Evolutionary conservation across 1,140 invertebrate species (phyloP).

Genomic region (Pseudomyrmex flavicornis): DNA sequence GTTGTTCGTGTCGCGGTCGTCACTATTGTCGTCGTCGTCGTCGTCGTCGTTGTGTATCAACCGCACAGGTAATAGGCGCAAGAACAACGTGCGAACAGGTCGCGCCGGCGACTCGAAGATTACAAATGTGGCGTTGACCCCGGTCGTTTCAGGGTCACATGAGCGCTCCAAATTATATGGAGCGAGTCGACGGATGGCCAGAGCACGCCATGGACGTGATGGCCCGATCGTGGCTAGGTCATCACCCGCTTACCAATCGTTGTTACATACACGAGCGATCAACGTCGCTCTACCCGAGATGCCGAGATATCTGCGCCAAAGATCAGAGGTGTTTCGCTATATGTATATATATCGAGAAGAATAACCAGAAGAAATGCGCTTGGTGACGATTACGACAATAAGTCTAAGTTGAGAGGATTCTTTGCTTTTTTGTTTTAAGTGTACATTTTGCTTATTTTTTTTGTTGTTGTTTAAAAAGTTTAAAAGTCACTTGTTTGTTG

Average conservation of each 20-base stretch:
- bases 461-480: too few species aligned
- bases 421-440: neutral
- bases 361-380: conserved; percentile 64
- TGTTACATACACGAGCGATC: conserved; percentile 61
- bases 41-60: conserved; percentile 72
- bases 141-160: conserved; percentile 82
- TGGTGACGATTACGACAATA: conserved; percentile 61
- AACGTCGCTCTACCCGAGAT: conserved; percentile 46
- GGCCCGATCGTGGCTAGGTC: conserved; percentile 78
- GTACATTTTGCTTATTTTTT: too few species aligned
- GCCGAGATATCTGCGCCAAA: conserved; percentile 29
- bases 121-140: conserved; percentile 84
- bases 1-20: conserved; percentile 16
- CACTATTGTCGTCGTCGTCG: conserved; percentile 32
- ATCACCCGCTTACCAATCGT: conserved; percentile 77
- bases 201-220: conserved; percentile 80
- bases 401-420: conserved; percentile 36
- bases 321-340: conserved; percentile 11
- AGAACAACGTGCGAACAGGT: conserved; percentile 82
- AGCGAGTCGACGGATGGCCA: conserved; percentile 81
- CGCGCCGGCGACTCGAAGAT: conserved; percentile 82
- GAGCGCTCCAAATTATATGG: conserved; percentile 84
- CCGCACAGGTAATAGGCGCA: conserved; percentile 74
- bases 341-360: conserved; percentile 48
- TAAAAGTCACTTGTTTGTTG: conserved; percentile 3